Evolutionary conservation across 1,140 invertebrate species (phyloP), one percentile per base, ranked within the genome.

Genomic region (Drosophila yakuba): DNA sequence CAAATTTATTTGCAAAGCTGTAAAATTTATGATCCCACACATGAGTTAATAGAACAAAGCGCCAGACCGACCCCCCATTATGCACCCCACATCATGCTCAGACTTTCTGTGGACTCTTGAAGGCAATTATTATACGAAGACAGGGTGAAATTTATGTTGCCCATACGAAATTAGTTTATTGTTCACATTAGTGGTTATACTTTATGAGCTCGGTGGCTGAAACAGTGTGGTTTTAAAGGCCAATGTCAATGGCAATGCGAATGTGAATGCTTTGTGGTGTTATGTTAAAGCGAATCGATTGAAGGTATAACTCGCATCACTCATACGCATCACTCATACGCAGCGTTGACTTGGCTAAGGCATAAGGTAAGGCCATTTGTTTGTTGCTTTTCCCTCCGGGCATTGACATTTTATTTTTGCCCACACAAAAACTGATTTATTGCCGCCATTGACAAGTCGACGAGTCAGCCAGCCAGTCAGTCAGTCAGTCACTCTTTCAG

Each of bases 21-120:
- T 83, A 79, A 86, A 86, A 86, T 86, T 82, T 86, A 86, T 86
- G 74, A 79, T 73, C 39, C 78, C 78, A 85, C 82, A 78, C 74
- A 86, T 79, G 71, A 81, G 82, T 86, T 84, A 81, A 86, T 86
- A 86, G 82, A 85, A 86, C 82, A 85, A 86, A 86, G 80, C 54
- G 64, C 45, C 6, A 43, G 25, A 25, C 25, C 25, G 25, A 25
- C 25, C 15, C 25, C 6, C 47, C 17, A 17, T 17, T 17, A 17
- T 17, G 17, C 17, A 17, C 17, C 17, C 17, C 17, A 17, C 17
- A 45, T 48, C 54, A 63, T 60, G 56, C 54, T 55, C 48, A 61
- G 52, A 56, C 47, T 64, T 45, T 32, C 7, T 17, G 32, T 1
- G 43, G 35, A 38, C 23, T 23, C 35, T 48, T 56, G 35, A 39